Base-by-base conservation (phyloP, 1,140 invertebrate species). In the Calosoma granatense region DNA sequence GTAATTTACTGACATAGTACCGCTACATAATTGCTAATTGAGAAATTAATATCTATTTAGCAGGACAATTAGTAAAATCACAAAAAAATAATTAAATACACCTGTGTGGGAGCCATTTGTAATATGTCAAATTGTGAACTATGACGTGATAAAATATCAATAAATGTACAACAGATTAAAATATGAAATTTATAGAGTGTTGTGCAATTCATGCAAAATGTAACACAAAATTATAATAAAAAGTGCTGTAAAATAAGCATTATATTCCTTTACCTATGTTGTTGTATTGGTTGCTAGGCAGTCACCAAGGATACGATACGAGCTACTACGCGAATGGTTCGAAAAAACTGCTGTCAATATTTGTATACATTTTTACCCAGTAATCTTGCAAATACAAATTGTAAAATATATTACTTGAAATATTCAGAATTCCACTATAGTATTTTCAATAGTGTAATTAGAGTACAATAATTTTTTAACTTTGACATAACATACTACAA, bases 281-380 rank as follows among this genome's bases (percentile, higher is more conserved):
- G 70, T 71, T 71, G 69, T 70, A 68, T 69, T 63, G 66, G 70
- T 71, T 70, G 69, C 69, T 70, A 70, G 69, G 61, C 63, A 63
- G 69, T 70, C 67, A 61, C 70, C 68, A 71, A 71, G 69, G 69
- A 71, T 71, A 70, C 69, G 66, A 65, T 17, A 11, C 17, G 6
- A 47, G 41, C 17, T 47, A 47, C 41, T 47, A 47, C 41, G 41
- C 41, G 15, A 47, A 17, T 47, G 6, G 41, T 47, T 47, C 9
- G 17, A 47, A 47, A 47, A 47, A 47, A 47, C 41, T 12, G 41
- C 41, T 17, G 41, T 47, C 41, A 47, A 47, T 47, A 9, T 47
- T 9, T 9, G 3, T 47, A 47, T 17, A 12, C 41, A 47, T 47
- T 12, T 47, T 47, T 9, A 47, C 15, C 6, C n/a, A 36, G n/a